Conservation (phyloP, 64 coral and sea anemone genomes). For the Hydrozoanthus tunicans region DNA sequence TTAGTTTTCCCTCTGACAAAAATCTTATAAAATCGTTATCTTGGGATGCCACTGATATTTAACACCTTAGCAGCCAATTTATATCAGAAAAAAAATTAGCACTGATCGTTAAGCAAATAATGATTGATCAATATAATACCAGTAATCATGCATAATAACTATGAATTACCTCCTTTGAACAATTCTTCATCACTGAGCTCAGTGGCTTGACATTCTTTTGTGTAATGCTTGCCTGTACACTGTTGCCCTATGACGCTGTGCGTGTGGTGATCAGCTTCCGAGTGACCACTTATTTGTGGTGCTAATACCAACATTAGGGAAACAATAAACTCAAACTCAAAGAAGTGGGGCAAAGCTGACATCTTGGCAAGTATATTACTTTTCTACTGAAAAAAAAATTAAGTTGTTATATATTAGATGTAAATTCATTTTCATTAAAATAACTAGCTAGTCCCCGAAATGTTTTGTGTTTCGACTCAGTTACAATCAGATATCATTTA, state of each 20-base stretch:
- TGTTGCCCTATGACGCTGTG: not conserved
- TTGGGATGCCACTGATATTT: too few species aligned
- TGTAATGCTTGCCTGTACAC: slow-evolving; percentile 52
- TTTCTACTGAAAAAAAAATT: too few species aligned
- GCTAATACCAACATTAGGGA: not conserved
- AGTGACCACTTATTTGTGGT: not conserved
- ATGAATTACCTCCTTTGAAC: slow-evolving; percentile 62
- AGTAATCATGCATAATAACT: not conserved
- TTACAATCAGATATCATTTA: too few species aligned
- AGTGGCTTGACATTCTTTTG: slow-evolving; percentile 47
- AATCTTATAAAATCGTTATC: too few species aligned
- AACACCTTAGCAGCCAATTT: too few species aligned
- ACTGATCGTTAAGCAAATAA: not conserved
- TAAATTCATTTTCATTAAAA: too few species aligned
- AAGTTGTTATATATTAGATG: not conserved
- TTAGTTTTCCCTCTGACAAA: too few species aligned
- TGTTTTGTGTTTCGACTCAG: too few species aligned
- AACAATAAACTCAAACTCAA: not conserved
- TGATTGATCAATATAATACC: not conserved
- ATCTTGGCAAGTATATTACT: not conserved
- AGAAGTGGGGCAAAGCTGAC: not conserved
- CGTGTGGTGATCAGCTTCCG: slow-evolving; percentile 18
- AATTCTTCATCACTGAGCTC: slow-evolving; percentile 76
- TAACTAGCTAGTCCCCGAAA: too few species aligned
- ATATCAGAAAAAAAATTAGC: too few species aligned